Evolutionary conservation across 2,797 vertebrate genomes (phyloP).

Genomic region (Bradypus variegatus): DNA sequence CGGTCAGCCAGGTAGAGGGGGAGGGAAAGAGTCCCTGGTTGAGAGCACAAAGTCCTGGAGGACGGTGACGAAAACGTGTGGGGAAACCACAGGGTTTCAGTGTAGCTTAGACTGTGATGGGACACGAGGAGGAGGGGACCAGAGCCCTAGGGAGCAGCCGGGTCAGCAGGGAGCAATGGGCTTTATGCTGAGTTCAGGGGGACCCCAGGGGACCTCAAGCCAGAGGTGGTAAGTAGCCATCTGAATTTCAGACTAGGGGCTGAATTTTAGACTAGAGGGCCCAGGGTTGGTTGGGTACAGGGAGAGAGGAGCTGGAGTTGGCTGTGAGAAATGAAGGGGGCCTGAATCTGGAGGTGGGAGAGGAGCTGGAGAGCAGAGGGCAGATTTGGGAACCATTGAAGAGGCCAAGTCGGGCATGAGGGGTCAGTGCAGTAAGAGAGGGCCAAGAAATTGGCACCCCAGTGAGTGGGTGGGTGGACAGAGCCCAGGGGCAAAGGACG

Average conservation of each 20-base stretch:
- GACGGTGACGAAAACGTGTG: fast-evolving
- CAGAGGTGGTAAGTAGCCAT: neutral
- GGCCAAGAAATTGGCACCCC: neutral
- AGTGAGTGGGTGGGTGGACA: fast-evolving
- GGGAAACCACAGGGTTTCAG: neutral
- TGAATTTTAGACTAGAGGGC: neutral
- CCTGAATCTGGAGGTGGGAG: neutral
- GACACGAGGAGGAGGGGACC: neutral
- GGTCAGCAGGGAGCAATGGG: neutral
- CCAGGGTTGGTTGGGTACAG: neutral
- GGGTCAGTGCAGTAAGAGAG: neutral
- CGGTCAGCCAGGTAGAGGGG: neutral
- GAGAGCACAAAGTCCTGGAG: neutral
- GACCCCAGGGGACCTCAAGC: neutral
- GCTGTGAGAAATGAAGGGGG: neutral
- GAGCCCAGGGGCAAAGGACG: neutral
- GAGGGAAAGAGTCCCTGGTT: neutral
- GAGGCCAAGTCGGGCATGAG: neutral
- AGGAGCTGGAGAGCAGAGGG: neutral
- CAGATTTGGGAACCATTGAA: neutral
- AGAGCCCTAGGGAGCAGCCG: neutral
- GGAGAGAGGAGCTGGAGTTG: neutral
- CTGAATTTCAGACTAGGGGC: neutral
- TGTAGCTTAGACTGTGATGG: neutral
- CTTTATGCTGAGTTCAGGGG: neutral